Evolutionary conservation across 2,113 vertebrate species (phyloP).

Genomic region (Porphyrio hochstetteri): DNA sequence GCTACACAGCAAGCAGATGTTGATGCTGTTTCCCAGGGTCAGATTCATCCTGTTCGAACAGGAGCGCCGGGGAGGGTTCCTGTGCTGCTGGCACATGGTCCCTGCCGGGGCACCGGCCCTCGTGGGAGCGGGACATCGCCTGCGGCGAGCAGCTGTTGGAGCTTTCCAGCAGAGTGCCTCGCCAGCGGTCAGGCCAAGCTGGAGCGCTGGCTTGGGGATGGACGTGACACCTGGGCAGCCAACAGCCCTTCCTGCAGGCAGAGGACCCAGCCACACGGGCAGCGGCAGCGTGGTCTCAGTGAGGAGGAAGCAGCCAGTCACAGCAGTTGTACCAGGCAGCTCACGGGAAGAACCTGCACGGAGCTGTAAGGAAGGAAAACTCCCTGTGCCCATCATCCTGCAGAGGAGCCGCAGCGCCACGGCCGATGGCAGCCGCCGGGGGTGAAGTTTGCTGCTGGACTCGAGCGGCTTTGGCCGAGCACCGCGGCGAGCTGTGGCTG

Average conservation of each 20-base stretch:
- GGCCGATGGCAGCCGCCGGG: rapidly evolving
- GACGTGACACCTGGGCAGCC: neutral
- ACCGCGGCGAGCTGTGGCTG: neutral
- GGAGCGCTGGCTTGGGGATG: neutral
- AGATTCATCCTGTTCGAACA: neutral
- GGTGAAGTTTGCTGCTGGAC: neutral
- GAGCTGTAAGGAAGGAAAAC: neutral
- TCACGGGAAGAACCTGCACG: neutral
- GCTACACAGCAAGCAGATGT: neutral
- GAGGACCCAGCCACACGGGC: neutral
- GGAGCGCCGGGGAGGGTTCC: neutral
- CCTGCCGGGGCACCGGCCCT: neutral
- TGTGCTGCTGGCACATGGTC: rapidly evolving
- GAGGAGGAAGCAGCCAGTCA: neutral
- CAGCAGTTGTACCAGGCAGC: neutral
- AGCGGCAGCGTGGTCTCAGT: neutral
- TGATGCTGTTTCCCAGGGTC: neutral
- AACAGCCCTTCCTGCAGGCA: neutral
- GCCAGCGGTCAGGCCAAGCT: rapidly evolving
- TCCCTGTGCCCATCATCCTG: rapidly evolving
- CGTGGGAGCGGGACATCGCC: neutral
- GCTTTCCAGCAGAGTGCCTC: neutral
- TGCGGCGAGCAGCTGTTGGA: neutral
- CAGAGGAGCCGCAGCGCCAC: neutral
- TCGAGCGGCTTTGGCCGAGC: neutral